A percentile compares a stretch with the other conserved stretches of the same genome.
Evolutionary conservation across 2,113 vertebrate species (phyloP).

Genomic region (Pyxicephalus adspersus): DNA sequence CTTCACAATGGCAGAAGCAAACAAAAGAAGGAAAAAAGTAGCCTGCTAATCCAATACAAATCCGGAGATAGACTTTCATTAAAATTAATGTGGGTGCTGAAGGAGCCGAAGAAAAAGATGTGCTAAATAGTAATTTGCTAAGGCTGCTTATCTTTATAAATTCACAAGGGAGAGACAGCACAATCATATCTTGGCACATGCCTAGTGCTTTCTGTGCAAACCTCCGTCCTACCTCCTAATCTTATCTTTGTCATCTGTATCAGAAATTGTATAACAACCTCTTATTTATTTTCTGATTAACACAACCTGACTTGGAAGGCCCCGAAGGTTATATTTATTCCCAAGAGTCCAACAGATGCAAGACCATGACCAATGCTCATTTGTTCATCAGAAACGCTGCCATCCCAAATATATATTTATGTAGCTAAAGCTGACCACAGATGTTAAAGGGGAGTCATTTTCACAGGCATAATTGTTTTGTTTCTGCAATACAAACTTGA

Average conservation of each 20-base stretch:
- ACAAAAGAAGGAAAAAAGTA: constrained; percentile 43
- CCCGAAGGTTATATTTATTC: constrained; percentile 23
- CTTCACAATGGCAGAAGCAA: constrained; percentile 28
- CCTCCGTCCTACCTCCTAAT: constrained; percentile 57
- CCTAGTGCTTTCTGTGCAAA: constrained; percentile 47
- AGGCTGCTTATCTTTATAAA: constrained; percentile 63
- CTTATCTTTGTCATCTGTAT: constrained; percentile 37
- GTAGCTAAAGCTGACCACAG: too few relatives aligned
- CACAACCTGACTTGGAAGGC: constrained; percentile 28
- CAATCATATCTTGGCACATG: constrained; percentile 62
- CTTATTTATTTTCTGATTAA: constrained; percentile 53
- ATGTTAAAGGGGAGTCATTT: too few relatives aligned
- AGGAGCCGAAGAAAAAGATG: constrained; percentile 57
- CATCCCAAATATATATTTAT: neutral
- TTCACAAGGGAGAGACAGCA: constrained; percentile 56
- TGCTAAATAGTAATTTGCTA: constrained; percentile 62
- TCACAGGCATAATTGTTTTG: too few relatives aligned
- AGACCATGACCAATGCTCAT: neutral
- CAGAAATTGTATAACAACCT: constrained; percentile 30
- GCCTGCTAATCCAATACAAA: constrained; percentile 52
- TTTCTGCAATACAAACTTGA: too few relatives aligned
- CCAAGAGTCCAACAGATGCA: neutral
- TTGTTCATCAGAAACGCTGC: constrained; percentile 5
- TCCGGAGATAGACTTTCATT: constrained; percentile 54
- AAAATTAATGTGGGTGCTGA: constrained; percentile 57